Conservation (phyloP, 2,888 invertebrate genomes). For the Tetranychus piercei region DNA sequence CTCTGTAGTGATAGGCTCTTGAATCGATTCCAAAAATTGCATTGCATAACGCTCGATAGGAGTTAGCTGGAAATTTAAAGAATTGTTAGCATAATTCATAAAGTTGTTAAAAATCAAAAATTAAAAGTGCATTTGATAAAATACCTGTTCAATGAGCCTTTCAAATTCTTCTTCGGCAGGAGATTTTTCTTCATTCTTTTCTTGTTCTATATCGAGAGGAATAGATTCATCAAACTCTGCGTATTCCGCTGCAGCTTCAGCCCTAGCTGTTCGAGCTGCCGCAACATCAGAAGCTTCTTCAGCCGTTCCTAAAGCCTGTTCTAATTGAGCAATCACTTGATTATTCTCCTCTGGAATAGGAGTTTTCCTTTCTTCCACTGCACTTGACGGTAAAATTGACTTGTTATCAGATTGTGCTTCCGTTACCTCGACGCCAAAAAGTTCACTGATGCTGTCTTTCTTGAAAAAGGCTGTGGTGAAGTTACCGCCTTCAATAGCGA, state of each 20-base stretch:
- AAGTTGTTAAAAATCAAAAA: conserved; percentile 11
- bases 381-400: background rate
- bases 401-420: conserved; percentile 19
- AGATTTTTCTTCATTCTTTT: conserved; percentile 31
- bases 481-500: conserved; percentile 95
- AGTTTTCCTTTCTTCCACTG: conserved; percentile 1
- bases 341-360: conserved; percentile 13
- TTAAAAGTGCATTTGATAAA: background rate
- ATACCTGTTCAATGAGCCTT: conserved; percentile 34
- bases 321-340: conserved; percentile 30
- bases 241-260: conserved; percentile 69
- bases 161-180: conserved; percentile 34
- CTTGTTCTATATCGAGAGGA: conserved; percentile 37
- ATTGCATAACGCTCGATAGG: conserved; percentile 91
- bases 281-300: conserved; percentile 88
- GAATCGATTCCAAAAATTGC: conserved; percentile 69
- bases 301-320: conserved; percentile 52
- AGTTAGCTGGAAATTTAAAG: conserved; percentile 46
- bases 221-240: conserved; percentile 90
- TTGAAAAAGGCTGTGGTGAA: conserved; percentile 94
- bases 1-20: conserved; percentile 56
- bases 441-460: conserved; percentile 72
- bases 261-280: conserved; percentile 69
- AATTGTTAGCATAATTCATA: conserved; percentile 14
- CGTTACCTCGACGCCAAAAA: conserved; percentile 49